Base-by-base conservation (phyloP, 2,113 vertebrate species). In the Saimiri boliviensis region DNA sequence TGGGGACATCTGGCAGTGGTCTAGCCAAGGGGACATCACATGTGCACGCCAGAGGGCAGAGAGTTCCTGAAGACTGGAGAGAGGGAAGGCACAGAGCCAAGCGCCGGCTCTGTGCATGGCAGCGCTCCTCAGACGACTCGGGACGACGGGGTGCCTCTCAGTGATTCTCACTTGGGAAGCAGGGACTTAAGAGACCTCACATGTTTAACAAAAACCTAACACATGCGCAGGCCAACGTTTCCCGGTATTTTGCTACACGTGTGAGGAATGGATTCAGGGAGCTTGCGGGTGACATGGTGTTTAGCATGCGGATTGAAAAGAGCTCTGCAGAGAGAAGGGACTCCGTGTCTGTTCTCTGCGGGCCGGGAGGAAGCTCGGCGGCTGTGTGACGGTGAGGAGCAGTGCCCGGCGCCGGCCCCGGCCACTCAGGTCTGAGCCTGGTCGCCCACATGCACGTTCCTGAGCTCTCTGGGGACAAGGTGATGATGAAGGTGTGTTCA, bases 301-400 rank as follows among this genome's bases (percentile, higher is more conserved):
- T 56, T 20, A 47, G 32, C 2, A 60, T 9, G 7, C 2, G 0
- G 27, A 54, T 20, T 19, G 4, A 11, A 0, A 19, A 16, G 16
- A 42, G 12, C 42, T 8, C 8, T 54, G 25, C 20, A 40, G 66
- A 30, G 25, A 42, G 30, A 73, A 5, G 63, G 52, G 49, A 12
- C 30, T 20, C 8, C 12, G 5, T 45, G 30, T 30, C 5, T 88
- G 23, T n/a, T 37, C 35, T 86, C 49, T 20, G 42, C 42, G 49
- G 66, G 40, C 42, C 21, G 3, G 42, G 49, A 27, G 37, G 5
- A 32, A 13, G 81, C 17, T 35, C 5, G 20, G n/a, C 45, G 60
- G n/a, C 25, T 35, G 32, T 1, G 13, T 7, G 3, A 17, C 2
- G 5, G 21, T 11, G 16, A 13, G 47, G 32, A 79, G 12, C 0